These are phyloP conservation scores for Tetragnatha montana DNA, from an alignment of 2,888 invertebrate genomes.

Conservation along the genomic window DNA sequence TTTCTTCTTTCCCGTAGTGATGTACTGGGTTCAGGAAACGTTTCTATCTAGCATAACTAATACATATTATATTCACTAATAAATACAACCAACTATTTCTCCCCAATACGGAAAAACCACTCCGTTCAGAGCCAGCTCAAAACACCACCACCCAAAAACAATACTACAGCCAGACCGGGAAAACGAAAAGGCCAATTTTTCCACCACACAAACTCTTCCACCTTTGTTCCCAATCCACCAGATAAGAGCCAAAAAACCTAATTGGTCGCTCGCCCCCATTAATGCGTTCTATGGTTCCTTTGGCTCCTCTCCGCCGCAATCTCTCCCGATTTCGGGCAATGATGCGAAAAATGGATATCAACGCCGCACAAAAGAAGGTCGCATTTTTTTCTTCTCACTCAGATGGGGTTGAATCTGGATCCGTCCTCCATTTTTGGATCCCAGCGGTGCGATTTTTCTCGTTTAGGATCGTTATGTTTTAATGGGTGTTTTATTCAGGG, in stretches of 20 bases:
- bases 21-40: too few species aligned
- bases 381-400: neutral
- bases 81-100: too few species aligned
- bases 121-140: too few species aligned
- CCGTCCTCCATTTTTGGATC: slow-evolving; percentile 7
- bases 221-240: slow-evolving; percentile 8
- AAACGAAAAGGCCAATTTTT: slow-evolving; percentile 6
- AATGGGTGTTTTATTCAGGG: neutral
- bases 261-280: slow-evolving; percentile 31
- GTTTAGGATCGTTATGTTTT: neutral
- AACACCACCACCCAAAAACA: too few species aligned
- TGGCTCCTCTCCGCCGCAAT: slow-evolving; percentile 30
- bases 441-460: neutral
- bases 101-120: too few species aligned
- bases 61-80: too few species aligned
- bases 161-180: neutral
- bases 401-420: neutral
- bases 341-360: slow-evolving; percentile 48
- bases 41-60: too few species aligned
- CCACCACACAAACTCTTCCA: slow-evolving; percentile 10
- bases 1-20: too few species aligned
- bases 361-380: slow-evolving; percentile 11
- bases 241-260: slow-evolving; percentile 31
- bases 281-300: slow-evolving; percentile 33
- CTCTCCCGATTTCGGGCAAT: slow-evolving; percentile 36